These are phyloP conservation scores for Hemicrepidius hirtus DNA, from an alignment of 2,888 invertebrate genomes.

Conservation along the genomic window DNA sequence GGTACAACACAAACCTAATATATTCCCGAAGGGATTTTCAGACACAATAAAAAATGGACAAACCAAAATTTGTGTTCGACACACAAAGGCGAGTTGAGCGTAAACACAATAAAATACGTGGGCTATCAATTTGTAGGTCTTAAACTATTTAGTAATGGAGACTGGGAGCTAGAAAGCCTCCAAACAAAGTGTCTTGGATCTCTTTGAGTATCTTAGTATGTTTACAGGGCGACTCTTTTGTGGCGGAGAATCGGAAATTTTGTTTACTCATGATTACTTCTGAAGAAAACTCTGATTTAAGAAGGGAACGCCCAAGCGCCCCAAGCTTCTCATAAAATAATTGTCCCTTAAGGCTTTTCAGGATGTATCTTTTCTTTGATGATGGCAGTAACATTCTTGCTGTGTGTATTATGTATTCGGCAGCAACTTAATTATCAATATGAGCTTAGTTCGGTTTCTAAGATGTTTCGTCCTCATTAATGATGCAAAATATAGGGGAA, in stretches of 20 bases:
- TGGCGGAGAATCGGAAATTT: constrained; percentile 20
- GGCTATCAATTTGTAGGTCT: constrained; percentile 46
- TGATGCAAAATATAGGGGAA: no score
- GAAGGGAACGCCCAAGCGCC: no score
- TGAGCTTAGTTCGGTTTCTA: no score
- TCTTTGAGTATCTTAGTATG: constrained; percentile 16
- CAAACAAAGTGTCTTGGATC: constrained; percentile 15
- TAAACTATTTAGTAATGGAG: constrained; percentile 45
- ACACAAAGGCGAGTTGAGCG: constrained; percentile 36
- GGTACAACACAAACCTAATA: constrained; percentile 25
- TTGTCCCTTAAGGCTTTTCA: no score
- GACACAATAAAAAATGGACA: constrained; percentile 44
- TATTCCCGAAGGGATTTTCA: constrained; percentile 31
- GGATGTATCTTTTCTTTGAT: no score
- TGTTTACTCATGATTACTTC: constrained; percentile 17
- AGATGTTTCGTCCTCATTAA: no score
- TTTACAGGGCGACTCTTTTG: constrained; percentile 22
- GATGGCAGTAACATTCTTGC: no score
- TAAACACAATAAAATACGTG: constrained; percentile 49
- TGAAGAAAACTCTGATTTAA: background rate
- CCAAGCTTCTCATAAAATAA: no score
- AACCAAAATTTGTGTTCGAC: constrained; percentile 39
- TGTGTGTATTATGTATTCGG: no score
- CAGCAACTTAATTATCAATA: no score
- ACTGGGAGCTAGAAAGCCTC: background rate